phyloP scores from a whole-genome alignment of 2,113 vertebrate genomes.

The Dicentrarchus labrax region DNA sequence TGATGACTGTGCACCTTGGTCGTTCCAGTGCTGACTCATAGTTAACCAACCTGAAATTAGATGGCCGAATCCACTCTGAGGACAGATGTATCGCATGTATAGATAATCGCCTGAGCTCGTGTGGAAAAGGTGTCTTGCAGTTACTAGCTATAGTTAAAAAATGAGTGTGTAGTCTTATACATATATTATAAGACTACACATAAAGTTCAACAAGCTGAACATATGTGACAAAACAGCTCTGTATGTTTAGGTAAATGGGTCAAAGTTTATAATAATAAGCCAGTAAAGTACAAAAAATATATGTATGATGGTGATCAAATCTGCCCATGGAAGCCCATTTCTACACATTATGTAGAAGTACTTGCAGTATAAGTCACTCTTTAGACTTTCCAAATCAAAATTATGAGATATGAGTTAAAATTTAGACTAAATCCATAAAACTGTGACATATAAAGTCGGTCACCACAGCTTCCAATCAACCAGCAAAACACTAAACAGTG shows the following conservation, averaged over 20 bases:
- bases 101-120: not conserved
- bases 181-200: no score
- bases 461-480: not conserved
- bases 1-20: constrained; percentile 38
- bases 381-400: not conserved
- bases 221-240: not conserved
- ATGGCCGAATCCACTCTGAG: not conserved
- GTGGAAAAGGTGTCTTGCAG: not conserved
- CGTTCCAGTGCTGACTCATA: constrained; percentile 51
- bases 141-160: not conserved
- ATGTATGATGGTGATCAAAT: not conserved
- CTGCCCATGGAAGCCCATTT: not conserved
- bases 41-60: not conserved
- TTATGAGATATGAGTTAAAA: no score
- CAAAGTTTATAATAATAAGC: not conserved
- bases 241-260: no score
- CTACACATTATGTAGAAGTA: not conserved
- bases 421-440: no score
- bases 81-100: not conserved
- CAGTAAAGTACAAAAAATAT: not conserved
- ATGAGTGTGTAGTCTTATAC: not conserved
- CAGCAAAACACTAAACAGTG: not conserved
- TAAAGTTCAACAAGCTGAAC: not conserved
- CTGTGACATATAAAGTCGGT: not conserved
- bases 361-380: not conserved